phyloP scores from a whole-genome alignment of 2,113 vertebrate species.

The Anthoscopus minutus region DNA sequence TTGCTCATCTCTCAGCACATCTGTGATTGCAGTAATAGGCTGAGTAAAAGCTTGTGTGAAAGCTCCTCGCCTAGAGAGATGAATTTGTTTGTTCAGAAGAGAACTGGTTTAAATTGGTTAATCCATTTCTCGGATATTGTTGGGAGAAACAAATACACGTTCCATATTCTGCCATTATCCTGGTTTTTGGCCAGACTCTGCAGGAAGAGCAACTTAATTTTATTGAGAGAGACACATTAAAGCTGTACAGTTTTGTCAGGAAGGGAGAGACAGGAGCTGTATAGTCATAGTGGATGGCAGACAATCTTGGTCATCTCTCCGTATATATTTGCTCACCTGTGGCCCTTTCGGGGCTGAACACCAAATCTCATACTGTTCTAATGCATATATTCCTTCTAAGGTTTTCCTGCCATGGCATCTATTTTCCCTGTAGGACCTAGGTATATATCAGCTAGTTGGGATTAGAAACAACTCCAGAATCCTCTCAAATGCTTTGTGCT shows the following conservation, averaged over 20 bases:
- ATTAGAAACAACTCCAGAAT: neutral
- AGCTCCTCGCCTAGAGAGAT: neutral
- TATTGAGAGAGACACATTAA: neutral
- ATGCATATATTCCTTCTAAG: neutral
- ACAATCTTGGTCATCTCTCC: neutral
- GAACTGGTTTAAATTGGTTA: neutral
- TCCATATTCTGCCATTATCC: constrained; percentile 10
- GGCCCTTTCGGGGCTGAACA: neutral
- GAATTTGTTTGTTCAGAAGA: constrained; percentile 26
- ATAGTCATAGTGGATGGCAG: neutral
- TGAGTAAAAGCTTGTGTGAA: neutral
- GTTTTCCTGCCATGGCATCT: neutral
- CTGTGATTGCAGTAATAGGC: neutral
- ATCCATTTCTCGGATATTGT: neutral
- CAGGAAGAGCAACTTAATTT: neutral
- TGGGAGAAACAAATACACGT: neutral
- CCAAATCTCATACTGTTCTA: neutral
- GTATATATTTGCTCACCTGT: neutral
- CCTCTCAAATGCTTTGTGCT: neutral
- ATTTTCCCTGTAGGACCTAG: neutral
- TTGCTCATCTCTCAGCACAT: neutral
- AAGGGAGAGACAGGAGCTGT: neutral
- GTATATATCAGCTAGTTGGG: neutral
- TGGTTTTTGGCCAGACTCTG: neutral
- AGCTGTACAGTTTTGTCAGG: neutral